Conservation (phyloP, 1,140 invertebrate genomes). For the Diachasmimorpha longicaudata region DNA sequence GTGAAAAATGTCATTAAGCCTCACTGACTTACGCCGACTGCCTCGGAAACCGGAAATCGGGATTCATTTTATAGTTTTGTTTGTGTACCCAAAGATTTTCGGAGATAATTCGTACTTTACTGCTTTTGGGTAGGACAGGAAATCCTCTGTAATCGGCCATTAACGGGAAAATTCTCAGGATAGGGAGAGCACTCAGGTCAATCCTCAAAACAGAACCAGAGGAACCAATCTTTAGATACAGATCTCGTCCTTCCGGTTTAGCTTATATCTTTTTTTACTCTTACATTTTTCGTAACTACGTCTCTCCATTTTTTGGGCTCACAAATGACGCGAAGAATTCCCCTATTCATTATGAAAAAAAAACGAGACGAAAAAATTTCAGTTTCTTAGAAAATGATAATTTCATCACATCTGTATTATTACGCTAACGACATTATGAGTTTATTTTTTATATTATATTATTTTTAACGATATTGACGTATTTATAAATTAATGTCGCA, state of each 20-base stretch:
- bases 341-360: background rate
- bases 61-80: background rate
- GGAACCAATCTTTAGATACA: slow-evolving; percentile 5
- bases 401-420: too few relatives aligned
- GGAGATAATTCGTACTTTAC: background rate
- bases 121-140: background rate
- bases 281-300: background rate
- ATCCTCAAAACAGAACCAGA: background rate
- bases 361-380: background rate
- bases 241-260: background rate
- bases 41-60: background rate
- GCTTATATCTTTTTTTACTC: background rate
- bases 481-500: background rate
- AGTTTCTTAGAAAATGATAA: too few relatives aligned
- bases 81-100: background rate
- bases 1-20: background rate
- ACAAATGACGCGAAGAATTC: background rate
- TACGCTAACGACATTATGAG: too few relatives aligned
- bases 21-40: background rate
- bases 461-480: too few relatives aligned
- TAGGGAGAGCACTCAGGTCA: background rate
- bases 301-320: background rate
- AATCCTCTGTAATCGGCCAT: slow-evolving; percentile 5
- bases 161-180: background rate
- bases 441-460: too few relatives aligned